Percentiles rank a stretch among this genome's conserved stretches.
These are phyloP conservation scores for Crotalus horridus DNA, from an alignment of 2,113 vertebrate genomes.

Conservation along the genomic window DNA sequence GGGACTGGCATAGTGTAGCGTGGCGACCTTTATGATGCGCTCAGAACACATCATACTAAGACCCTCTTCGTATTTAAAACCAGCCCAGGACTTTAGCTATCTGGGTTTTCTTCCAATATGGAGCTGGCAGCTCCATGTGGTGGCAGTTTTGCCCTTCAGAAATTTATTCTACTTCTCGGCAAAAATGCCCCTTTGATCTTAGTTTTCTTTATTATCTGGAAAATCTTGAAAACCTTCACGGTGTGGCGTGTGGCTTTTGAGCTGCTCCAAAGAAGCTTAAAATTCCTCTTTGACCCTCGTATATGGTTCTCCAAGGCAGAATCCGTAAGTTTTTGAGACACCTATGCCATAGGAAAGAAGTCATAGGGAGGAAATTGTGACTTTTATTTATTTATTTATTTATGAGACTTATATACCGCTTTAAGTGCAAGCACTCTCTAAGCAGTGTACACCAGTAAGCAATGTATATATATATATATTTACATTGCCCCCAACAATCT, in stretches of 20 bases:
- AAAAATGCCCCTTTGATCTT: neutral
- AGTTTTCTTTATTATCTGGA: neutral
- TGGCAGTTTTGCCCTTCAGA: neutral
- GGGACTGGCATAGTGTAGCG: neutral
- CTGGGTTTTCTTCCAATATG: neutral
- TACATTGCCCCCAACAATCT: too few species aligned
- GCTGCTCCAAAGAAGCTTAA: neutral
- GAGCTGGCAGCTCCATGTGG: neutral
- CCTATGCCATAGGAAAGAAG: neutral
- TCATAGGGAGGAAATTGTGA: neutral
- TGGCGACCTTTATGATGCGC: neutral
- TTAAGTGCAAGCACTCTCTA: too few species aligned
- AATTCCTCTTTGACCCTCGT: accelerated
- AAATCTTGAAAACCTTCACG: neutral
- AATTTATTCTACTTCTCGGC: neutral
- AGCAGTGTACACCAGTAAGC: too few species aligned
- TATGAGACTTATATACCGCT: too few species aligned
- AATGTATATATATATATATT: too few species aligned
- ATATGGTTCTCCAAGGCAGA: neutral
- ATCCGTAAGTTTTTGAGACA: neutral
- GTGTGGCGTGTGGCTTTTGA: neutral
- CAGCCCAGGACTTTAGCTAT: neutral
- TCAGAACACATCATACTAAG: neutral
- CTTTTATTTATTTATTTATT: neutral
- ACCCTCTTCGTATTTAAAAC: neutral